Evolutionary conservation across 2,797 vertebrate species (phyloP).

Genomic region (Australoheros facetus): DNA sequence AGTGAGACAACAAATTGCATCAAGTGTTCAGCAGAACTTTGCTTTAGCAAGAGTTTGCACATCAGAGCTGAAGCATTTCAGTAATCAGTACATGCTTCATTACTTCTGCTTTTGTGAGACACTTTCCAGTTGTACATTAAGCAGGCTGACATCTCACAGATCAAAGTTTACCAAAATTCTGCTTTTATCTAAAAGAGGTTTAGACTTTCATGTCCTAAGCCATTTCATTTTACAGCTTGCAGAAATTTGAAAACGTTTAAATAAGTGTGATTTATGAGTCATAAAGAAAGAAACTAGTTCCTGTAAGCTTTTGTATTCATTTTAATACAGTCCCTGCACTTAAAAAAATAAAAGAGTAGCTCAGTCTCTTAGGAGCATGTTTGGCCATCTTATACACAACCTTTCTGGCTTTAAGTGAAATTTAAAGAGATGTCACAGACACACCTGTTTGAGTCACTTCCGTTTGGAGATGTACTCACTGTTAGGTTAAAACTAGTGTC

Average conservation of each 20-base stretch:
- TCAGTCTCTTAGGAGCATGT: too few relatives aligned
- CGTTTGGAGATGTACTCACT: too few relatives aligned
- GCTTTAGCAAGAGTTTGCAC: conserved; percentile 1
- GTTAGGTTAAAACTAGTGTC: neutral
- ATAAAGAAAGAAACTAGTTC: neutral
- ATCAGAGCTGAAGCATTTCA: neutral
- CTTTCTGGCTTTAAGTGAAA: too few relatives aligned
- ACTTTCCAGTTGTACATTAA: conserved; percentile 40
- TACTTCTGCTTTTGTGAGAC: conserved; percentile 40
- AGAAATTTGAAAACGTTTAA: neutral
- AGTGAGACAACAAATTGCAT: neutral
- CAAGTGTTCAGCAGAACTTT: neutral
- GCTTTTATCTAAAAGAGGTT: conserved; percentile 16
- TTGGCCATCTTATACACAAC: too few relatives aligned
- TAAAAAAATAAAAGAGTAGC: neutral
- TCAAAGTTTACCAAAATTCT: conserved; percentile 16
- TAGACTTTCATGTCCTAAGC: neutral
- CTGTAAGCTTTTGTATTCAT: neutral
- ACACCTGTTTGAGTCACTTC: neutral
- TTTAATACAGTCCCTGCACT: neutral
- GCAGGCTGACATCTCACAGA: neutral
- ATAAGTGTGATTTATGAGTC: neutral
- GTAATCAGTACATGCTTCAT: neutral
- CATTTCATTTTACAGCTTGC: neutral
- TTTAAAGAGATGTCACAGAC: too few relatives aligned